Percentiles rank a stretch among this genome's conserved stretches.
phyloP scores from a whole-genome alignment of 2,888 invertebrate genomes.

The Oegoconia quadripuncta region DNA sequence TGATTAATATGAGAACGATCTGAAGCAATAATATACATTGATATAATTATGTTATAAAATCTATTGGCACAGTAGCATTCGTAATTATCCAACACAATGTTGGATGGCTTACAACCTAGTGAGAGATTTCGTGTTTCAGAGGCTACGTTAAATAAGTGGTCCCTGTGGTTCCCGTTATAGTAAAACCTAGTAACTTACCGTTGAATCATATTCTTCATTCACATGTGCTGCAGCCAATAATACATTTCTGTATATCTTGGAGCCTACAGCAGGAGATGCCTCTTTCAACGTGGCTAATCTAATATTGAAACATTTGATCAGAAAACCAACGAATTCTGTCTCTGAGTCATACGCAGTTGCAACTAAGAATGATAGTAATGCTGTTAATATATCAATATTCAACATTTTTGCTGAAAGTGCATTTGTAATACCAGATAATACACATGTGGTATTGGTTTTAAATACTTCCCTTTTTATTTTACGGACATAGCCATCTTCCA shows the following conservation, averaged over 20 bases:
- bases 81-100: too few species aligned
- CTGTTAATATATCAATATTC: constrained; percentile 17
- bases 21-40: constrained; percentile 32
- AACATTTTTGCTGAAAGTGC: constrained; percentile 27
- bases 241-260: constrained; percentile 45
- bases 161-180: too few species aligned
- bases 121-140: too few species aligned
- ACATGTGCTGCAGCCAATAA: constrained; percentile 42
- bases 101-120: too few species aligned
- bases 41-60: too few species aligned
- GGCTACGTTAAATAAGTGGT: too few species aligned
- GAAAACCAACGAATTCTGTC: constrained; percentile 37
- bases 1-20: constrained; percentile 35
- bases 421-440: constrained; percentile 35
- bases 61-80: too few species aligned
- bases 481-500: constrained; percentile 24
- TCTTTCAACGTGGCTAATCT: constrained; percentile 35
- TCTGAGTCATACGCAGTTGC: constrained; percentile 52
- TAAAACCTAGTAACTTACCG: too few species aligned
- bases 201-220: constrained; percentile 41
- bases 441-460: constrained; percentile 18
- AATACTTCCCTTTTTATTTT: constrained; percentile 22
- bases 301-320: constrained; percentile 46
- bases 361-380: constrained; percentile 30
- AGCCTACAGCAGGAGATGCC: constrained; percentile 28